Evolutionary conservation across 2,113 vertebrate species (phyloP), one percentile per base, ranked within the genome.

Genomic region (Oostethus manadensis): DNA sequence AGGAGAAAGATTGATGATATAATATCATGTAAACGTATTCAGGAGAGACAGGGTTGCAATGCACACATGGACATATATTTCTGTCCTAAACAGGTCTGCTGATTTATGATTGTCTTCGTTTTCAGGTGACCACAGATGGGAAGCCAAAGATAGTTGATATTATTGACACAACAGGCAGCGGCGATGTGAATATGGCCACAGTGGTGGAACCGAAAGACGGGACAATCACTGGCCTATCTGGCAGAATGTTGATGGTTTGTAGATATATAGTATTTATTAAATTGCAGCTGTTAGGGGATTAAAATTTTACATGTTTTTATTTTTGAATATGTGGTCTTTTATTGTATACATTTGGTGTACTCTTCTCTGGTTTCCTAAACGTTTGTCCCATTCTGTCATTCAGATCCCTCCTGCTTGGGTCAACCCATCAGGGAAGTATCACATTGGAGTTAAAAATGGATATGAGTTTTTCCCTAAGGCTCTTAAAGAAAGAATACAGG

Each of bases 401-500:
- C 73, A 99, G 97, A 92, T 99, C 80, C 94, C 94, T 68, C 51
- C 75, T 23, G 80, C 76, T 45, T 99, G 97, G 97, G 89, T 88
- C 84, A 99, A 97, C 85, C 97, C 97, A 70, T 92, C 94, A 58
- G 93, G 92, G 78, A 96, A 88, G 80, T 99, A 93, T 65, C 94
- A 93, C 81, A 92, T 99, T 73, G 97, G 97, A 84, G 89, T 98
- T 83, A 99, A 99, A 92, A 98, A 97, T 83, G 96, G 94, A 16
- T 98, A 94, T 47, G 96, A 99, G 75, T 96, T 99, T 78, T 99
- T 97, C 77, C 97, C 97, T 59, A 99, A 99, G 88, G 93, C 93
- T 70, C 93, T 99, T 16, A 97, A 95, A 80, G 97, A 99, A 79
- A 93, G 97, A 76, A 93, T 99, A 80, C 97, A 98, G 93, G 95